These are phyloP conservation scores for Vollenhovia emeryi DNA, from an alignment of 1,140 invertebrate genomes.

Conservation along the genomic window DNA sequence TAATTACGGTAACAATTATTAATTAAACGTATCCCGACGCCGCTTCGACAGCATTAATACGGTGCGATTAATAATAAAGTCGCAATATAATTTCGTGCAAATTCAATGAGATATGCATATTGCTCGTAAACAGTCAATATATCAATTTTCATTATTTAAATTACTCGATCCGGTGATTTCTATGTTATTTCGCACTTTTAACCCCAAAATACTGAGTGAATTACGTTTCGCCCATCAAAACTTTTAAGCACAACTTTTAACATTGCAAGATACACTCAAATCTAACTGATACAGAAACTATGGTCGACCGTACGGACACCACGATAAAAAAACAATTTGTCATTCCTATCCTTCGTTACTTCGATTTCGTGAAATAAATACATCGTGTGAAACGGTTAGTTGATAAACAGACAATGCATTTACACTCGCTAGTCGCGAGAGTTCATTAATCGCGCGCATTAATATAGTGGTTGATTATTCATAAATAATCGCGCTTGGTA, in stretches of 20 bases:
- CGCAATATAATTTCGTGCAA: not conserved
- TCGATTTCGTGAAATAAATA: not conserved
- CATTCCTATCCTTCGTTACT: not conserved
- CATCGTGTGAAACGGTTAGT: not conserved
- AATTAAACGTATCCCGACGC: not conserved
- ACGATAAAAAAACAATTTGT: not conserved
- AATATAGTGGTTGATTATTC: not conserved
- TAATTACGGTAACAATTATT: not conserved
- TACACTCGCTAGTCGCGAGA: not conserved
- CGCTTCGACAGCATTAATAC: not conserved
- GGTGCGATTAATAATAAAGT: not conserved
- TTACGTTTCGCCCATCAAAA: not conserved
- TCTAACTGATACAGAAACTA: not conserved
- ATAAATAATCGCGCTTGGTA: not conserved
- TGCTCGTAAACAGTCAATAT: not conserved
- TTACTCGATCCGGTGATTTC: not conserved
- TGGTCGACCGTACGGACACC: not conserved
- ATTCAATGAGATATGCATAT: not conserved
- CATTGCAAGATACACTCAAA: not conserved
- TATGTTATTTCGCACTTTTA: not conserved
- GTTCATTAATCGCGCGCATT: not conserved
- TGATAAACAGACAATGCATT: not conserved
- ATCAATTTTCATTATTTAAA: not conserved
- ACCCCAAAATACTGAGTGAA: not conserved
- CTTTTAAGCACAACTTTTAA: not conserved